phyloP scores from a whole-genome alignment of 2,797 vertebrate species.

The Crypturellus tataupa region DNA sequence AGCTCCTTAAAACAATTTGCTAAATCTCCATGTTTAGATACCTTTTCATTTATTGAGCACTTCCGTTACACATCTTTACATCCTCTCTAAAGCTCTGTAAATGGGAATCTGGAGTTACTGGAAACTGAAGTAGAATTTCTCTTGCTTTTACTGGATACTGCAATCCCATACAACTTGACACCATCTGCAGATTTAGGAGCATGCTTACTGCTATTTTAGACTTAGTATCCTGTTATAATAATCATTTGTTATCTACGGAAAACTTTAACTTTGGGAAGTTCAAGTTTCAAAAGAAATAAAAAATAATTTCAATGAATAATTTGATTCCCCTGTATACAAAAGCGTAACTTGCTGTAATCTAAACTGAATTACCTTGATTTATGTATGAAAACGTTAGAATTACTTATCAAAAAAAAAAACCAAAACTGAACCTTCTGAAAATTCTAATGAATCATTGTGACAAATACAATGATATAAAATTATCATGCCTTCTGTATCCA shows the following conservation, averaged over 20 bases:
- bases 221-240: not conserved
- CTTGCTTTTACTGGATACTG: not conserved
- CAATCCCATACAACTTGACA: not conserved
- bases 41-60: not conserved
- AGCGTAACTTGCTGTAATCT: no score
- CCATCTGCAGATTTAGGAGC: not conserved
- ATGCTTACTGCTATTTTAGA: not conserved
- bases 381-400: no score
- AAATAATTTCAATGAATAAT: no score
- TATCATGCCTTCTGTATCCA: not conserved
- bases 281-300: not conserved
- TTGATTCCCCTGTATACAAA: no score
- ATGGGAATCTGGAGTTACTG: not conserved
- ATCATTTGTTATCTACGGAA: not conserved
- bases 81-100: not conserved
- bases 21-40: not conserved
- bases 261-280: not conserved
- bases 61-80: not conserved
- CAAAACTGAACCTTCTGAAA: no score
- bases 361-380: no score
- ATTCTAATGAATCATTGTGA: accelerated
- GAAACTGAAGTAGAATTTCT: not conserved
- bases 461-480: not conserved
- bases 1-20: not conserved
- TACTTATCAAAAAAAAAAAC: no score